These are phyloP conservation scores for Mixornis gularis DNA, from an alignment of 2,113 vertebrate genomes.

Conservation along the genomic window DNA sequence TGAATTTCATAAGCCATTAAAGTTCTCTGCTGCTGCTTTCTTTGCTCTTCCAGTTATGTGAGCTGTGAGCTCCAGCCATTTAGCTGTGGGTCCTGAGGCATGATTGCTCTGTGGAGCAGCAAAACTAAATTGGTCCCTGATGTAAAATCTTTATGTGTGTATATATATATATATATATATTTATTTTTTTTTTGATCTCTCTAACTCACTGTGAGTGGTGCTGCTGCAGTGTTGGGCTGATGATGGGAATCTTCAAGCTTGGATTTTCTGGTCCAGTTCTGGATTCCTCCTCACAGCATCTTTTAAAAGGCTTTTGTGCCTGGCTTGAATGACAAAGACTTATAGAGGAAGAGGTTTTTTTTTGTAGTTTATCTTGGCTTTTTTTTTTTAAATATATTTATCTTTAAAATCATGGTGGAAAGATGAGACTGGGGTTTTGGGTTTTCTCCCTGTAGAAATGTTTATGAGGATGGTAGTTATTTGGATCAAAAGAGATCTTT, in stretches of 20 bases:
- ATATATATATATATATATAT: background rate
- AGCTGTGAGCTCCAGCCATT: conserved; percentile 41
- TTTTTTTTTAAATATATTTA: background rate
- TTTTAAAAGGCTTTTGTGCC: background rate
- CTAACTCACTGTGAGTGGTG: background rate
- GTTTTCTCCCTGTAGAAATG: background rate
- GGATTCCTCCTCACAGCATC: background rate
- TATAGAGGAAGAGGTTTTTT: background rate
- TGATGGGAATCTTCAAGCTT: background rate
- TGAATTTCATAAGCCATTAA: conserved; percentile 54
- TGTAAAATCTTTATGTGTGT: background rate
- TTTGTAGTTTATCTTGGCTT: background rate
- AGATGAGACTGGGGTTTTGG: background rate
- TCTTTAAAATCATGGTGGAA: background rate
- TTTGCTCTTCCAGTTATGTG: conserved; percentile 36
- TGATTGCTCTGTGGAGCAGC: conserved; percentile 43
- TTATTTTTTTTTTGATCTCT: background rate
- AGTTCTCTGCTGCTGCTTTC: conserved; percentile 22
- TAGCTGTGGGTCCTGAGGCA: conserved; percentile 48
- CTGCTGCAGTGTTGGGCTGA: background rate
- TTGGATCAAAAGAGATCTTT: conserved; percentile 26
- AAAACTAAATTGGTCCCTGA: conserved; percentile 49
- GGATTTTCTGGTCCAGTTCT: background rate
- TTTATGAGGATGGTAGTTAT: background rate
- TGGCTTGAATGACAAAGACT: background rate